Conservation (phyloP, 1,140 invertebrate species). For the Cherax quadricarinatus region DNA sequence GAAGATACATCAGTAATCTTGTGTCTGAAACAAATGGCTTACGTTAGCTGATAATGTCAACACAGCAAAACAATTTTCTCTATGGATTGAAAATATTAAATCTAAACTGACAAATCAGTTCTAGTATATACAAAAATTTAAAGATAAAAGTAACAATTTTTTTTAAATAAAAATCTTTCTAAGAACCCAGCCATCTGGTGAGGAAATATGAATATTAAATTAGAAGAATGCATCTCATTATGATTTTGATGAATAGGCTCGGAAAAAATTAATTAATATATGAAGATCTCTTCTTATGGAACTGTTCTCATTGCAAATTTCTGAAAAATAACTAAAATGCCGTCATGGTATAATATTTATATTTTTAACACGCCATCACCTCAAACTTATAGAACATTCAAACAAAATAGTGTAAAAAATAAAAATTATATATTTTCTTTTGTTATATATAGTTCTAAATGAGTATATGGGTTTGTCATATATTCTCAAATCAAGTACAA, state of each 20-base stretch:
- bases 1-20: slow-evolving; percentile 62
- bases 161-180: not conserved
- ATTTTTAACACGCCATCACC: not conserved
- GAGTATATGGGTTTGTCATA: not conserved
- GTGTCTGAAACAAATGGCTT: slow-evolving; percentile 65
- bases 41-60: slow-evolving; percentile 56
- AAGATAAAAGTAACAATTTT: not conserved
- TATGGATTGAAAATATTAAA: not conserved
- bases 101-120: not conserved
- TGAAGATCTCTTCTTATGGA: not conserved
- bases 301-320: not conserved
- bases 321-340: not conserved
- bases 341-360: not conserved
- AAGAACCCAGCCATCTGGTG: not conserved
- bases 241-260: not conserved
- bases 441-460: not conserved
- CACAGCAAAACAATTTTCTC: slow-evolving; percentile 16
- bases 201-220: not conserved
- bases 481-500: not conserved
- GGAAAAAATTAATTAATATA: not conserved
- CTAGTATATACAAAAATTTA: not conserved
- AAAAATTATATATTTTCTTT: not conserved
- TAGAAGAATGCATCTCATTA: not conserved
- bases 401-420: not conserved
- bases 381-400: not conserved